These are phyloP conservation scores for Capra hircus DNA, from an alignment of 2,113 vertebrate species.

Conservation along the genomic window DNA sequence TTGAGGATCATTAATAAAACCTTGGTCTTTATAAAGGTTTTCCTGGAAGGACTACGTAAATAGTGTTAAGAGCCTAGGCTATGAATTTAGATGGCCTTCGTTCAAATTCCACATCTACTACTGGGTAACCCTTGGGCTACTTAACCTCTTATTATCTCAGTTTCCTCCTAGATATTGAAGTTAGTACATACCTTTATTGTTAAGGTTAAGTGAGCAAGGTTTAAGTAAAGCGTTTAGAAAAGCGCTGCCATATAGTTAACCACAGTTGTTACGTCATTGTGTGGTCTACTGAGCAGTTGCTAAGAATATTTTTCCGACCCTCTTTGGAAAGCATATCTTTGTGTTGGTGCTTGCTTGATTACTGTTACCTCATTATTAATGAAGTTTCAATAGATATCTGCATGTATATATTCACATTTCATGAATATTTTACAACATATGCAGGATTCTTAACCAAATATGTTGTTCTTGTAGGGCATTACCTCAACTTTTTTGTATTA, in stretches of 20 bases:
- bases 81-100: background rate
- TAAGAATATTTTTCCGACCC: background rate
- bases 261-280: background rate
- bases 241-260: background rate
- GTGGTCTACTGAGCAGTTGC: background rate
- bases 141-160: background rate
- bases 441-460: constrained; percentile 1
- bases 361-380: constrained; percentile 24
- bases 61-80: background rate
- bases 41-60: background rate
- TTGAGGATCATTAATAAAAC: constrained; percentile 9
- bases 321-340: constrained; percentile 27
- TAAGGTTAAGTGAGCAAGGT: background rate
- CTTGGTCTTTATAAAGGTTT: background rate
- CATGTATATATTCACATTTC: background rate
- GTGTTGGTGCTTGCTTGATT: background rate
- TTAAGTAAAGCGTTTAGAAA: constrained; percentile 12
- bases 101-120: constrained; percentile 42
- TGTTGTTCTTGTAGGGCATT: background rate
- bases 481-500: background rate
- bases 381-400: constrained; percentile 3
- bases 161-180: background rate
- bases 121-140: background rate
- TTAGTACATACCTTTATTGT: background rate
- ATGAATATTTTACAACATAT: constrained; percentile 21